Base-by-base conservation (phyloP, 2,888 invertebrate genomes). In the Drosophila parthenogenetica region DNA sequence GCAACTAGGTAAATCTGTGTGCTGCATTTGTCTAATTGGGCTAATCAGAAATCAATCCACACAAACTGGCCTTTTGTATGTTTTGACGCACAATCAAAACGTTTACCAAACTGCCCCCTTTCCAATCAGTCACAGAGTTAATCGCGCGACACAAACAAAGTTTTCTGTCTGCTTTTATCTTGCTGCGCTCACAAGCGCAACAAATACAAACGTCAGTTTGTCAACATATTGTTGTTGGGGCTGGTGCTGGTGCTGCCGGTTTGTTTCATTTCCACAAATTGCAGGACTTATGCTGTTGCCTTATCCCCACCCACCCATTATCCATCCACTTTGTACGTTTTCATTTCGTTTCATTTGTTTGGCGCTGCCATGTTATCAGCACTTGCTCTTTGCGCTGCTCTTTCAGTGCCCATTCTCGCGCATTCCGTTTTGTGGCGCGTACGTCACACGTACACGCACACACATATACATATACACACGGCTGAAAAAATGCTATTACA, bases 361-460 rank as follows among this genome's bases (percentile, higher is more conserved):
- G 39, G 37, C 50, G 71, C 65, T 67, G 69, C 69, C 72, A 73
- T 86, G 57, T 66, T 78, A 71, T 80, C 78, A 63, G 70, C 40
- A 53, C 54, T 68, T 74, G 58, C 71, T 71, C 64, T 80, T 78
- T 78, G 73, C 59, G 45, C 64, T 69, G 61, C 49, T 73, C 54
- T 76, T 73, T 67, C 66, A 57, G 55, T 75, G 40, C 67, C 72
- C 71, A 74, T 82, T 79, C 55, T 78, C 72, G 77, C 75, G 78
- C 80, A 76, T 77, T 82, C 78, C 76, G 66, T 49, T 85, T 82
- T 82, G 82, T 85, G 81, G 60, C 69, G 77, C 73, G 77, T 80
- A 82, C 82, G 74, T 66, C 65, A 71, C 77, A 83, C 76, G 72
- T 74, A 77, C 77, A 71, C 63, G 83, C 72, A 53, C 69, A 57